Evolutionary conservation across 2,797 vertebrate genomes (phyloP).

Genomic region (Hydrolagus colliei): DNA sequence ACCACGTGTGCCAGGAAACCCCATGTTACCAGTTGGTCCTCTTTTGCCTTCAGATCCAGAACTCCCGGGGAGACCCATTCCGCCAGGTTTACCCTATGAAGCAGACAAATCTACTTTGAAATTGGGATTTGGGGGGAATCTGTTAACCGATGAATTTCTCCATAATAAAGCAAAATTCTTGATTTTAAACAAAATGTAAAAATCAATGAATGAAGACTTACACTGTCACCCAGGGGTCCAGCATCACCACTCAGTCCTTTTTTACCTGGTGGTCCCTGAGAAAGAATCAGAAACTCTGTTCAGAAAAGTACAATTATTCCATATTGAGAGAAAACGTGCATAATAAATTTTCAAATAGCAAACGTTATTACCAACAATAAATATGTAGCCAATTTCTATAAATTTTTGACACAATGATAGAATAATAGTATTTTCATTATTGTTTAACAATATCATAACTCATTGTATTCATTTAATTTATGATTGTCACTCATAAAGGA

Average conservation of each 20-base stretch:
- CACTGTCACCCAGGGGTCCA: constrained; percentile 92
- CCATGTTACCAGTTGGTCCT: constrained; percentile 80
- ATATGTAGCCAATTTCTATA: too few relatives aligned
- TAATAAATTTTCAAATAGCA: too few relatives aligned
- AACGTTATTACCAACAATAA: too few relatives aligned
- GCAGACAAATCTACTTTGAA: background rate
- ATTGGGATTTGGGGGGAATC: too few relatives aligned
- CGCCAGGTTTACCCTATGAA: constrained; percentile 74
- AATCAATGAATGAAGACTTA: constrained; percentile 52
- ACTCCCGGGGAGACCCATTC: constrained; percentile 81
- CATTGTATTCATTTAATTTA: background rate
- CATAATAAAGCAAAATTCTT: too few relatives aligned
- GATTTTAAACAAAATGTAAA: background rate
- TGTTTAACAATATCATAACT: background rate
- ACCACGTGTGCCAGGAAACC: constrained; percentile 75
- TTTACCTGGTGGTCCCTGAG: constrained; percentile 84
- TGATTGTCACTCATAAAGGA: background rate
- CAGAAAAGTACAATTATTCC: background rate
- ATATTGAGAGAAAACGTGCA: too few relatives aligned
- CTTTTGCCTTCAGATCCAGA: constrained; percentile 93
- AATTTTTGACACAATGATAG: too few relatives aligned
- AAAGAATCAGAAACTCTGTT: constrained; percentile 40
- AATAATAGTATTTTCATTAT: background rate
- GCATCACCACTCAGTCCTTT: constrained; percentile 92
- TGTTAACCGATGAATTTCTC: too few relatives aligned